Base-by-base conservation (phyloP, 2,797 vertebrate genomes). In the Enteromius anoplus region DNA sequence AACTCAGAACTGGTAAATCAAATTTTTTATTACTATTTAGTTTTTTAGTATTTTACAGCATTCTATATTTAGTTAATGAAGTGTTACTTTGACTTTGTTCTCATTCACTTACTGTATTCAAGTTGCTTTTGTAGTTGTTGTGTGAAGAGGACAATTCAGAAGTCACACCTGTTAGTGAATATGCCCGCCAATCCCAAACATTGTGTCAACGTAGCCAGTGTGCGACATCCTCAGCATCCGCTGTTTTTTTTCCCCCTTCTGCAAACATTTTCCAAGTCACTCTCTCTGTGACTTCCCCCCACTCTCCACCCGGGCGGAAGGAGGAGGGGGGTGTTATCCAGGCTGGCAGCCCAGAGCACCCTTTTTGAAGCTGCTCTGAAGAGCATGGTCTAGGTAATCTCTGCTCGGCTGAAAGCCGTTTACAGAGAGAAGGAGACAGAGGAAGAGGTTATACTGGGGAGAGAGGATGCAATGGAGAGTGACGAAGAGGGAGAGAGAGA, bases 311-410 rank as follows among this genome's bases (percentile, higher is more conserved):
- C n/a, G 19, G n/a, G 68, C 45, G 49, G 69, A 82, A 37, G 73
- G 17, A 53, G 66, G 80, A 71, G 58, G 80, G 64, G 71, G 80
- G 79, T 86, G 85, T 88, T 89, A 89, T 90, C 89, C 87, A 87
- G 85, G 58, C 81, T 87, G 84, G 76, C 80, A 87, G 88, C 47
- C 51, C 83, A 85, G 76, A 83, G 86, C 86, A 84, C 80, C 81
- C 84, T 86, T 85, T 88, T 83, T 88, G 84, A 86, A 88, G 85
- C 82, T 81, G 78, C 72, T 80, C 84, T 83, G 76, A 84, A 84
- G 87, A 88, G 80, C 64, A 80, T 80, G 87, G 87, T 89, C 85
- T 85, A 88, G 78, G 87, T 88, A 88, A 90, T 90, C 88, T 87
- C 83, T 81, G 78, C 86, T 89, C 80, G 55, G 81, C 83, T 87